phyloP scores from a whole-genome alignment of 2,888 invertebrate genomes.

The Thelaira solivaga region DNA sequence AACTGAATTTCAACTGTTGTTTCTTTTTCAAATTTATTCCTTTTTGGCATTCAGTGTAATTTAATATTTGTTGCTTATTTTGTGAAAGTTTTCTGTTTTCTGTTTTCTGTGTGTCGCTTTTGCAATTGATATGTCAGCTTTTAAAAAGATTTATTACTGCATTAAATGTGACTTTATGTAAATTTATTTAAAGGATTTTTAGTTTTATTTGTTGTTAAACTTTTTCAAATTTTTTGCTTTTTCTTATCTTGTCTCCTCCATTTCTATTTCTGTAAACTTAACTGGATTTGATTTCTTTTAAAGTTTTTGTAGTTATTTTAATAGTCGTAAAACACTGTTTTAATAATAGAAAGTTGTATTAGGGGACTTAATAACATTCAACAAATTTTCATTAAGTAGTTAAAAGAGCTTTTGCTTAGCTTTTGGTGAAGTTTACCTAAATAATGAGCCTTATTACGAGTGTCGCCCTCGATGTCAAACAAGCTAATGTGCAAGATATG shows the following conservation, averaged over 20 bases:
- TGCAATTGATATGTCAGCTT: conserved; percentile 57
- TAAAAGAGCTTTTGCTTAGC: too few species aligned
- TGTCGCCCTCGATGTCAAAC: too few species aligned
- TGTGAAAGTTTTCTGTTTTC: conserved; percentile 31
- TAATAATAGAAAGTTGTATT: too few species aligned
- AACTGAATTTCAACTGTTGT: conserved; percentile 9
- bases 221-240: background rate
- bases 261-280: conserved; percentile 18
- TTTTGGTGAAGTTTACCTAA: too few species aligned
- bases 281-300: conserved; percentile 8
- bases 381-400: too few species aligned
- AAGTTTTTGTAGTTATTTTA: too few species aligned
- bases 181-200: conserved; percentile 51
- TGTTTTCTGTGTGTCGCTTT: conserved; percentile 7
- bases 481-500: too few species aligned
- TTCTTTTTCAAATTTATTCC: conserved; percentile 1
- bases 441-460: too few species aligned
- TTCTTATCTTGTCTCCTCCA: background rate
- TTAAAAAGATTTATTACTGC: conserved; percentile 56
- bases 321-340: too few species aligned
- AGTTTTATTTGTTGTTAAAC: conserved; percentile 11
- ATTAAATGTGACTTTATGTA: conserved; percentile 42
- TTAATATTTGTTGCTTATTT: conserved; percentile 35
- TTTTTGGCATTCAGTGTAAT: conserved; percentile 24
- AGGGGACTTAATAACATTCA: too few species aligned